Conservation (phyloP, 2,888 invertebrate species). For the Macaria liturata region DNA sequence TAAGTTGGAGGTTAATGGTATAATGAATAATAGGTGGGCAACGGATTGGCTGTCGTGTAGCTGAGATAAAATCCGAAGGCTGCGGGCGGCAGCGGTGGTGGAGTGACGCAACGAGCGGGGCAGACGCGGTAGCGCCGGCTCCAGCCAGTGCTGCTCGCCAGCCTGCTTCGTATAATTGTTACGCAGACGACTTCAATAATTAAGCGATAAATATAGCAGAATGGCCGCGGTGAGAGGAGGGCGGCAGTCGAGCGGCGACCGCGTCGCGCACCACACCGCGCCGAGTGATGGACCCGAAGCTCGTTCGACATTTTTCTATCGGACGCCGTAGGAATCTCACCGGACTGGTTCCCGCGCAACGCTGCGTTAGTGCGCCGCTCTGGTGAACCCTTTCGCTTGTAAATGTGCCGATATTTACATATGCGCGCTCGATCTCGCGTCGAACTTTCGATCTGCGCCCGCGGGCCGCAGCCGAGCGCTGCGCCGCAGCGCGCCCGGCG, state of each 20-base stretch:
- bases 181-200: constrained; percentile 80
- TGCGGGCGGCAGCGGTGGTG: constrained; percentile 37
- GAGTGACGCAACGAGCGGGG: constrained; percentile 69
- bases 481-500: constrained; percentile 40
- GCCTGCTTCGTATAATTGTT: constrained; percentile 75
- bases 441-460: constrained; percentile 81
- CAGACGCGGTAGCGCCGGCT: constrained; percentile 76
- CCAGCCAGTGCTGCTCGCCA: constrained; percentile 59
- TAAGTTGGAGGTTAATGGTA: constrained; percentile 71
- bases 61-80: constrained; percentile 70
- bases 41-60: constrained; percentile 54
- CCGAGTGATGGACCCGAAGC: constrained; percentile 72
- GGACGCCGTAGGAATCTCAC: constrained; percentile 85
- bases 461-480: constrained; percentile 58
- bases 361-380: constrained; percentile 81
- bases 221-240: constrained; percentile 72
- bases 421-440: constrained; percentile 80
- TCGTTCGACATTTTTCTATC: constrained; percentile 84
- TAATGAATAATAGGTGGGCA: constrained; percentile 65
- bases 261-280: constrained; percentile 75
- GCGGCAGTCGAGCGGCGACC: constrained; percentile 79
- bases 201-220: constrained; percentile 81
- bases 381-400: constrained; percentile 84
- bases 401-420: constrained; percentile 84
- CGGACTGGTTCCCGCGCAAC: constrained; percentile 85